Percentiles rank a stretch among this genome's conserved stretches.
phyloP scores from a whole-genome alignment of 2,113 vertebrate genomes.

The Sinocyclocheilus rhinocerous region DNA sequence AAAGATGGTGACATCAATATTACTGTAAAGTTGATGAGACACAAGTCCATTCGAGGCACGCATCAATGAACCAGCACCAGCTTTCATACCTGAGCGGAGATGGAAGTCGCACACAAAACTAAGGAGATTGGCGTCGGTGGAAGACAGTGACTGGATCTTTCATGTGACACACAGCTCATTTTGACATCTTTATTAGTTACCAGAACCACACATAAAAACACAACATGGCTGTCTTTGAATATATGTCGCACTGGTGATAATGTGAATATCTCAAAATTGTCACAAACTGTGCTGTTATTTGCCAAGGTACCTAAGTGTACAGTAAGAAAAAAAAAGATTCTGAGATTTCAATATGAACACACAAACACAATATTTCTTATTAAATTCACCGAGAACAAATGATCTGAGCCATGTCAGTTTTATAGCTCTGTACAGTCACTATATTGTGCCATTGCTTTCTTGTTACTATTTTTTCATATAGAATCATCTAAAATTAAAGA shows the following conservation, averaged over 20 bases:
- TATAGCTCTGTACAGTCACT: background rate
- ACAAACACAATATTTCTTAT: background rate
- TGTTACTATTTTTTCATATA: background rate
- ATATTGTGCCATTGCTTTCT: background rate
- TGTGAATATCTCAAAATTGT: background rate
- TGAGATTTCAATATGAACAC: background rate
- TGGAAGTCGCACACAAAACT: background rate
- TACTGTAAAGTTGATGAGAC: background rate
- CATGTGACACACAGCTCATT: background rate
- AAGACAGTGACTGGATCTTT: background rate
- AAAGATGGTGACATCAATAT: background rate
- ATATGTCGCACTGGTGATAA: too few species aligned
- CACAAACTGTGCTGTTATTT: background rate
- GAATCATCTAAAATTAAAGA: conserved; percentile 2
- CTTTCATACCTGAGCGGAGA: background rate
- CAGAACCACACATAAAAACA: background rate
- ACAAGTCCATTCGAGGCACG: too few species aligned
- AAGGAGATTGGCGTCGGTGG: background rate
- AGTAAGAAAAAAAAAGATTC: background rate
- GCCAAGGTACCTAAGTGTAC: background rate
- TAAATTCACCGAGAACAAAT: background rate
- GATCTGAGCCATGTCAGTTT: background rate
- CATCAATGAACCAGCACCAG: background rate
- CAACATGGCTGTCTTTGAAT: background rate
- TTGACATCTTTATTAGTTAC: background rate